phyloP scores from a whole-genome alignment of 2,797 vertebrate genomes.

The Clarias fuscus region DNA sequence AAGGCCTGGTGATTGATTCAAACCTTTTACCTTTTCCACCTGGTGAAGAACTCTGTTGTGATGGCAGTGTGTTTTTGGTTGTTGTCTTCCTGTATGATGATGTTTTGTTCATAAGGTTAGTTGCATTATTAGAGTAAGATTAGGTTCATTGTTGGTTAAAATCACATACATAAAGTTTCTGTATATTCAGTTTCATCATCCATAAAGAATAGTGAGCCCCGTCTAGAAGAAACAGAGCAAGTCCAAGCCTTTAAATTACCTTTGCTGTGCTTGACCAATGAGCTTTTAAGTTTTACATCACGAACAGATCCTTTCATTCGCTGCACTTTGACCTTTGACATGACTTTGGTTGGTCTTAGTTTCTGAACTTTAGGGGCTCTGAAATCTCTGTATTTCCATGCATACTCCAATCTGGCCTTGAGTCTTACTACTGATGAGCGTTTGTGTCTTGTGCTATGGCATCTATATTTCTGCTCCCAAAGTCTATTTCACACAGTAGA shows the following conservation, averaged over 20 bases:
- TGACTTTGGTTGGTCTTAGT: not conserved
- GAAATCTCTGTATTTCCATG: not conserved
- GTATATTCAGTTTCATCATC: not conserved
- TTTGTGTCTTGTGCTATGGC: not conserved
- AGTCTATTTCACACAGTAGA: not conserved
- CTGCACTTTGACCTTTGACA: not conserved
- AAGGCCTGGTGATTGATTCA: not conserved
- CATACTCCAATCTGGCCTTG: not conserved
- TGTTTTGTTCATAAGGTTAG: not conserved
- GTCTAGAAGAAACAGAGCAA: not conserved
- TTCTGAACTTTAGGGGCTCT: not conserved
- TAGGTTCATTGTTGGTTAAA: not conserved
- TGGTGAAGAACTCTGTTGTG: not conserved
- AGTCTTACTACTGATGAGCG: not conserved
- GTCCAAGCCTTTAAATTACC: not conserved
- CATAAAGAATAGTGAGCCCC: not conserved
- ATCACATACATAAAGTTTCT: not conserved
- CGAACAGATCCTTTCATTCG: not conserved
- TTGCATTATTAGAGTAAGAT: not conserved
- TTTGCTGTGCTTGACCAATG: not conserved
- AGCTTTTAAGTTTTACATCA: not conserved
- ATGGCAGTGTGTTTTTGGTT: not conserved
- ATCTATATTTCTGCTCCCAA: not conserved
- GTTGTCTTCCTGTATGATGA: not conserved
- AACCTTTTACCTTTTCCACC: not conserved